Base-by-base conservation (phyloP, 2,113 vertebrate genomes). In the Oreotrochilus melanogaster region DNA sequence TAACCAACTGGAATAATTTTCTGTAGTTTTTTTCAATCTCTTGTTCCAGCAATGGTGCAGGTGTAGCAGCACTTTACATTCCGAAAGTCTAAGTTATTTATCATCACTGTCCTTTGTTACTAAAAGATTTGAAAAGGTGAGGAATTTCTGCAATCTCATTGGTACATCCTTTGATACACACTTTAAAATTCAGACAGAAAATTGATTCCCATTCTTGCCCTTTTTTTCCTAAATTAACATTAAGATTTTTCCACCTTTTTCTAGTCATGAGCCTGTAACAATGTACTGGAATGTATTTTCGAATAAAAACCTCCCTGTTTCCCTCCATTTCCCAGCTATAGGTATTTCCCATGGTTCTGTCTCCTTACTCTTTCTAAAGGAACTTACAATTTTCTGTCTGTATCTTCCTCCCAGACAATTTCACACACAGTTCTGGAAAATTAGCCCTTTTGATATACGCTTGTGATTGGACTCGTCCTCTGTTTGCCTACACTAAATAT, bases 401-500 rank as follows among this genome's bases (percentile, higher is more conserved):
- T 48, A 31, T 69, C 24, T 93, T 86, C 54, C 31, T 76, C 23
- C 2, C 37, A 80, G 33, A 45, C 42, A 62, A 86, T 90, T 90
- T 96, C 47, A 93, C 76, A 73, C 28, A 50, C 10, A 64, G 64
- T 73, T 88, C 51, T 78, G 8, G 33, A 51, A 93, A 92, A 94
- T 91, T 14, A 94, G 72, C 19, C 75, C 39, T 88, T 94, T 83
- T 51, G 54, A 83, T 80, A 80, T 2, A 73, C 93, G 56, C 53
- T n/a, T 71, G 27, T 86, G 58, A 80, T 56, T 60, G 31, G 43
- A 91, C 79, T 88, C 83, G 42, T 80, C 51, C 37, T 78, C 71
- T 84, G 42, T 86, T 94, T 96, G 82, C 75, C 42, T 80, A 83
- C 4, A 90, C 57, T 83, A 86, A 93, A 88, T 74, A 94, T 9